Base-by-base conservation (phyloP, 2,888 invertebrate species). In the Chironomus riparius region DNA sequence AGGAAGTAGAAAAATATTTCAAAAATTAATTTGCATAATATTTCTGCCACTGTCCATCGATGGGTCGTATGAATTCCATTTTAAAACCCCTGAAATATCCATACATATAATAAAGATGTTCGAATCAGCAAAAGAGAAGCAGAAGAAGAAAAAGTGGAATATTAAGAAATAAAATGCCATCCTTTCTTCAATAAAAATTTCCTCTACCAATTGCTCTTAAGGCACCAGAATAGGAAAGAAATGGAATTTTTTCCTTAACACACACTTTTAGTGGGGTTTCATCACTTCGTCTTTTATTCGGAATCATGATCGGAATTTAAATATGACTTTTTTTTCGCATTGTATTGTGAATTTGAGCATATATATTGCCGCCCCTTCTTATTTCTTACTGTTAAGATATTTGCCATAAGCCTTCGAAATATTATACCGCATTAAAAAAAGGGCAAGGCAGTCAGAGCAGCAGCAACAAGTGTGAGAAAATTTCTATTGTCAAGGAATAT, bases 131-230 rank as follows among this genome's bases (percentile, higher is more conserved):
- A 38, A 38, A 38, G 38, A 38, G 38, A 38, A 38, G 38, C 38
- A 10, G 38, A 38, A 38, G 28, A 28, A 56, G 38, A 65, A 68
- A 48, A 74, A 65, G 50, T 47, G 68, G 48, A 74, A 74, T 68
- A 74, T 74, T 74, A 68, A 74, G 65, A 74, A 74, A 68, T 74
- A 74, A 74, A 74, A 74, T 74, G 74, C 68, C 68, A 74, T 74
- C 74, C 65, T 73, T 65, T 73, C 62, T 47, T 21, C 48, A 47
- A 74, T 68, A 74, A 72, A 72, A 72, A 72, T 72, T 72, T 72
- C 72, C 38, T 65, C 47, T 62, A 38, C 72, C 56, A 72, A 72
- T 62, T 72, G 61, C 72, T 72, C 62, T 71, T 72, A 62, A 61
- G 38, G 72, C 72, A 56, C 61, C 4, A 28, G 28, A 28, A 28